A percentile compares a stretch with the other conserved stretches of the same genome.
Evolutionary conservation across 1,140 invertebrate genomes (phyloP).

Genomic region (Drosophila pallidifrons): DNA sequence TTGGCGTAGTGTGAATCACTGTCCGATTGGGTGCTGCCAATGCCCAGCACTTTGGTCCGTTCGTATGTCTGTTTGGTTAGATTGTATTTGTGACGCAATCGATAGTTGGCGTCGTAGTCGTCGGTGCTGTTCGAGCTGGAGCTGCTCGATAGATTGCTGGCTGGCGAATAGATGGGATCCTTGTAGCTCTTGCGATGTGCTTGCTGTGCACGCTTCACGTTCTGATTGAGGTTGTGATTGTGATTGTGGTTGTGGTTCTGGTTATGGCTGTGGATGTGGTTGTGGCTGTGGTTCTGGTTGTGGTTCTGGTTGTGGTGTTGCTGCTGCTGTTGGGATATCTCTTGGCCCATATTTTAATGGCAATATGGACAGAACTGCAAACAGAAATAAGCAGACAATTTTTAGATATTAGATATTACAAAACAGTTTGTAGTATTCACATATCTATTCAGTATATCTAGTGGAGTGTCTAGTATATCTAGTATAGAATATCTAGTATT

Average conservation of each 20-base stretch:
- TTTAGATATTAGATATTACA: not conserved
- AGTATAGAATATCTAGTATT: too few species aligned
- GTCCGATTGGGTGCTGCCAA: conserved; percentile 37
- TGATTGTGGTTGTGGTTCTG: conserved; percentile 57
- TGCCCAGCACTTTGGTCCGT: conserved; percentile 55
- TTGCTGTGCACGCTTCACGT: conserved; percentile 45
- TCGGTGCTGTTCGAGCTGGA: conserved; percentile 45
- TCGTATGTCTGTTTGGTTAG: conserved; percentile 76
- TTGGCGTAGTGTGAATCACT: conserved; percentile 73
- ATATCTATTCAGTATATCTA: too few species aligned
- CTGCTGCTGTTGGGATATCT: conserved; percentile 83
- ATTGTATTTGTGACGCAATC: conserved; percentile 76
- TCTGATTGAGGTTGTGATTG: conserved; percentile 47
- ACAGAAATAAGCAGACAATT: not conserved
- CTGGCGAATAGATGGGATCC: conserved; percentile 64
- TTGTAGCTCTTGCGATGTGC: conserved; percentile 49
- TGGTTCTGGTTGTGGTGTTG: conserved; percentile 68
- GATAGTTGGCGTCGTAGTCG: conserved; percentile 67
- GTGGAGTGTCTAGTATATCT: too few species aligned
- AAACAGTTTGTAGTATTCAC: too few species aligned
- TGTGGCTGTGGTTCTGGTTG: conserved; percentile 64
- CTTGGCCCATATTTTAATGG: conserved; percentile 84
- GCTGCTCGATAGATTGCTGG: conserved; percentile 61
- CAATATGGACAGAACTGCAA: conserved; percentile 78
- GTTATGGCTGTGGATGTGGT: conserved; percentile 57